A percentile compares a stretch with the other conserved stretches of the same genome.
Conservation (phyloP, 2,797 vertebrate genomes). For the Aphelocoma californica region DNA sequence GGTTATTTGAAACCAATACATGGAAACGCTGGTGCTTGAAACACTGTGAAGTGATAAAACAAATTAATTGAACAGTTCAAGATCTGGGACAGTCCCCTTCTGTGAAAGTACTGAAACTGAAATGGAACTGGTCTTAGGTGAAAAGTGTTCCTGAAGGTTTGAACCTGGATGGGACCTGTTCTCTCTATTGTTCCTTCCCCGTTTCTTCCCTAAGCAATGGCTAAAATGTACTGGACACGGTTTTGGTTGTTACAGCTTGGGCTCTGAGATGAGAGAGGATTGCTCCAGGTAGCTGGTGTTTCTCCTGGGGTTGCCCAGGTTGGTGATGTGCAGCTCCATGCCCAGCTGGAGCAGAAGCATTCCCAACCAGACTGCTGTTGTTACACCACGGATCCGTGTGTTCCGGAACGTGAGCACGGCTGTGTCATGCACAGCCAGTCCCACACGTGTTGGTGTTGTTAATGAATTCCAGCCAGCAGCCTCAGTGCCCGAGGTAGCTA, state of each 20-base stretch:
- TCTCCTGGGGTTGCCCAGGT: conserved; percentile 1
- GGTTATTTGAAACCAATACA: conserved; percentile 87
- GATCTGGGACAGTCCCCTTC: conserved; percentile 82
- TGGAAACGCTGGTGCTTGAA: conserved; percentile 97
- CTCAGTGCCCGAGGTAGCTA: neutral
- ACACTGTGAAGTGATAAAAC: conserved; percentile 91
- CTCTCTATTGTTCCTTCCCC: conserved; percentile 61
- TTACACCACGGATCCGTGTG: neutral
- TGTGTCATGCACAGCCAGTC: conserved; percentile 20
- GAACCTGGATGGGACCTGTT: conserved; percentile 57
- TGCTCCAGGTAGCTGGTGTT: conserved; percentile 66
- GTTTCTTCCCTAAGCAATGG: neutral
- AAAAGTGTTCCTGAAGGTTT: conserved; percentile 67
- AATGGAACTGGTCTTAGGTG: conserved; percentile 69
- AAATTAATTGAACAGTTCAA: conserved; percentile 76
- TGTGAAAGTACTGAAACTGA: conserved; percentile 76
- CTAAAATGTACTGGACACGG: neutral
- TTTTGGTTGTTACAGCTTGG: conserved; percentile 64
- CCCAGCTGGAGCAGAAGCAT: conserved; percentile 14
- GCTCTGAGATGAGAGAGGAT: conserved; percentile 54
- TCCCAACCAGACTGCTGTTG: conserved; percentile 9
- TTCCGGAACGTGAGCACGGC: neutral
- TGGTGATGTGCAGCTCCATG: conserved; percentile 6
- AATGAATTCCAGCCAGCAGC: conserved; percentile 9
- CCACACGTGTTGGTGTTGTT: neutral